Conservation (phyloP, 1,140 invertebrate genomes). For the Dendrolimus punctatus region DNA sequence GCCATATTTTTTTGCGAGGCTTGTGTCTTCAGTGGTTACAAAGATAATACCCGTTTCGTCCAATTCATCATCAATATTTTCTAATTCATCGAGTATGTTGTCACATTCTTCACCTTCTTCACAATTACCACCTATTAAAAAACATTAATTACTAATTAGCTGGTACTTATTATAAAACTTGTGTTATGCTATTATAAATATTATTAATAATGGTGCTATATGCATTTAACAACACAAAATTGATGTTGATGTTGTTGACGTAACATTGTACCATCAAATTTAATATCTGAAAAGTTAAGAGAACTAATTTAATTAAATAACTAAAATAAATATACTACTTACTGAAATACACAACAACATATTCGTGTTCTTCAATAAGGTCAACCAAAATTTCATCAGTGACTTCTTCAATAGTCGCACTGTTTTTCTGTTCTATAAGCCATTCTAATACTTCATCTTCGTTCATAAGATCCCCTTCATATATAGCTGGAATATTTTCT, state of each 20-base stretch:
- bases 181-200: background rate
- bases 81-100: slow-evolving; percentile 87
- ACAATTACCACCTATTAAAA: slow-evolving; percentile 81
- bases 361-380: slow-evolving; percentile 92
- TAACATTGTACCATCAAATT: too few relatives aligned
- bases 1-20: slow-evolving; percentile 87
- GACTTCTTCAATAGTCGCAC: slow-evolving; percentile 95
- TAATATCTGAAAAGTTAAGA: too few relatives aligned
- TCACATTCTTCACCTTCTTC: slow-evolving; percentile 91
- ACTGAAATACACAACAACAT: slow-evolving; percentile 96
- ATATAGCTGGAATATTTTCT: slow-evolving; percentile 91
- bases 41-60: slow-evolving; percentile 95
- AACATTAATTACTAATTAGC: background rate
- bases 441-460: slow-evolving; percentile 93
- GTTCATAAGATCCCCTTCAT: slow-evolving; percentile 92
- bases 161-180: background rate
- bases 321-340: slow-evolving; percentile 48
- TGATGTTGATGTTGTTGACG: too few relatives aligned
- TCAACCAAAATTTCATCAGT: slow-evolving; percentile 92
- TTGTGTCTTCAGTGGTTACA: slow-evolving; percentile 90
- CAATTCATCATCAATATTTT: slow-evolving; percentile 94
- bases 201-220: too few relatives aligned
- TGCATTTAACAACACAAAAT: too few relatives aligned
- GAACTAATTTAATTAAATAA: background rate
- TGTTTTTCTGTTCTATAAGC: slow-evolving; percentile 92